Conservation (phyloP, 1,140 invertebrate species). For the Calliphora vicina region DNA sequence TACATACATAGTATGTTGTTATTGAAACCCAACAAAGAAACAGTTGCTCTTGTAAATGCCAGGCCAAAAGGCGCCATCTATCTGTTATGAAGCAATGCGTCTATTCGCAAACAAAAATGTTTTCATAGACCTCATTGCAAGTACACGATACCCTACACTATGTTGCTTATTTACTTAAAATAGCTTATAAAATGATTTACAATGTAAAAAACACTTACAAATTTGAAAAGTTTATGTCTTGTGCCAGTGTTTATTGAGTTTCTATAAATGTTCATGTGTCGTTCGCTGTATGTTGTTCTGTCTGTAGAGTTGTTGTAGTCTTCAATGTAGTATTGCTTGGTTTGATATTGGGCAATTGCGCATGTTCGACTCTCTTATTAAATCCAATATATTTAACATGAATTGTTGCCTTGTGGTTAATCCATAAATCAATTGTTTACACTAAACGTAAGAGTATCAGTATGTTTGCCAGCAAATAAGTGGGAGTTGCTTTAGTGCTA, state of each 20-base stretch:
- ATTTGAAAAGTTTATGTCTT: conserved; percentile 28
- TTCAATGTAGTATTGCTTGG: not conserved
- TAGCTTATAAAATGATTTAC: conserved; percentile 7
- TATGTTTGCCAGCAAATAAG: conserved; percentile 16
- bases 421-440: conserved; percentile 22
- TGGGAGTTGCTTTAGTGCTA: conserved; percentile 23
- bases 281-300: not conserved
- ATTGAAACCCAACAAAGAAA: not conserved
- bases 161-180: not conserved
- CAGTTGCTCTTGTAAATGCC: conserved; percentile 23
- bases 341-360: conserved; percentile 1
- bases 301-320: not conserved
- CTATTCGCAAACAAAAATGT: not conserved
- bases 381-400: conserved; percentile 31
- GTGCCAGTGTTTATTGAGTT: not conserved
- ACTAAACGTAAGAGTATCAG: not conserved
- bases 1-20: not conserved
- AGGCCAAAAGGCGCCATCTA: conserved; percentile 29
- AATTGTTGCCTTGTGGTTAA: conserved; percentile 34
- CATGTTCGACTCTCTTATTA: conserved; percentile 18
- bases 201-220: conserved; percentile 26
- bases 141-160: not conserved
- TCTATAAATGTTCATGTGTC: not conserved
- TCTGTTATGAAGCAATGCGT: not conserved
- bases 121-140: not conserved